These are phyloP conservation scores for Xestobium rufovillosum DNA, from an alignment of 2,888 invertebrate species.

Conservation along the genomic window DNA sequence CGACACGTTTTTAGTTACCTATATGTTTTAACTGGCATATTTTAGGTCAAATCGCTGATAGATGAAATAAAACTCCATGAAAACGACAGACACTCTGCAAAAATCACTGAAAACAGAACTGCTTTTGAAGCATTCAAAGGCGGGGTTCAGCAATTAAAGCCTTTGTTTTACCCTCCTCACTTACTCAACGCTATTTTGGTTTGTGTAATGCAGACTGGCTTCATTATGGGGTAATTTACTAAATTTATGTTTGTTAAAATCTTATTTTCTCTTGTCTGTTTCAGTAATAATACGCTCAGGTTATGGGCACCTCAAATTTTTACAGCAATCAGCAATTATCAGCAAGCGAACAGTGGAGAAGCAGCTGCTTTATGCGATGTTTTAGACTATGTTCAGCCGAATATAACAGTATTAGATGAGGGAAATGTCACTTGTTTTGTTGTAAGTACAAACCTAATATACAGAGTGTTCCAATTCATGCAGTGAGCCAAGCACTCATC, in stretches of 20 bases:
- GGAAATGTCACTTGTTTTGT: not conserved
- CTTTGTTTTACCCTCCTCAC: slow-evolving; percentile 58
- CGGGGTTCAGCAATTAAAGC: slow-evolving; percentile 56
- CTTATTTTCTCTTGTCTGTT: too few species aligned
- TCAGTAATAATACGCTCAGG: slow-evolving; percentile 14
- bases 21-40: too few species aligned
- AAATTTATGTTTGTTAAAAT: not conserved
- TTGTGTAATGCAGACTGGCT: slow-evolving; percentile 56
- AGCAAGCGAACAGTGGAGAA: slow-evolving; percentile 11
- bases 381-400: slow-evolving; percentile 2
- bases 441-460: not conserved
- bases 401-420: not conserved
- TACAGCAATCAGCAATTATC: slow-evolving; percentile 9
- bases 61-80: slow-evolving; percentile 24
- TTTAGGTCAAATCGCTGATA: slow-evolving; percentile 31
- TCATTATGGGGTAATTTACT: slow-evolving; percentile 58
- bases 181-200: slow-evolving; percentile 53
- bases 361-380: slow-evolving; percentile 10
- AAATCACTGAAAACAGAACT: slow-evolving; percentile 29
- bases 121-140: slow-evolving; percentile 47
- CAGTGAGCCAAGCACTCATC: not conserved
- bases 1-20: too few species aligned
- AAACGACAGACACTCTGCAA: slow-evolving; percentile 8
- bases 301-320: slow-evolving; percentile 18
- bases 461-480: not conserved